Percentiles rank a stretch among this genome's conserved stretches.
Evolutionary conservation across 2,888 invertebrate species (phyloP).

Genomic region (Eupithecia subumbrata): DNA sequence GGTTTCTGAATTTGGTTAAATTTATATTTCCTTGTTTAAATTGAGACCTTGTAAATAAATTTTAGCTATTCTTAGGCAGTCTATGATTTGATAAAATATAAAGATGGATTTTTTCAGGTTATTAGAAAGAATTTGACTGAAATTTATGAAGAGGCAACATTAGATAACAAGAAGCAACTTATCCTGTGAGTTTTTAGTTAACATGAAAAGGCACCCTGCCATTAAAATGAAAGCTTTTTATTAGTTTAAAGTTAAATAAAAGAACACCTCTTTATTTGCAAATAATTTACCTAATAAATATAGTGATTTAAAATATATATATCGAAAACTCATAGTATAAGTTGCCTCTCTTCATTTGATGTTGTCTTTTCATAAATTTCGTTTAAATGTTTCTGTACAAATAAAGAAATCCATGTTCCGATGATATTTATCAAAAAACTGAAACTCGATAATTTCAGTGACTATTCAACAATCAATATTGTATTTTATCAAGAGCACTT

Average conservation of each 20-base stretch:
- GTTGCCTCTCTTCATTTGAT: not conserved
- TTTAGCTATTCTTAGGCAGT: not conserved
- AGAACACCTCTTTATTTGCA: not conserved
- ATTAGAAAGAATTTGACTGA: not conserved
- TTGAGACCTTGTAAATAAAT: not conserved
- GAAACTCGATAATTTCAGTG: not conserved
- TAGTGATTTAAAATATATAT: not conserved
- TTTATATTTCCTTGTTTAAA: not conserved
- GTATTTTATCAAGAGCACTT: not conserved
- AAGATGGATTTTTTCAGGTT: not conserved
- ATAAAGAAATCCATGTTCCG: not conserved
- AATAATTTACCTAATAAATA: not conserved
- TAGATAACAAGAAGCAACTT: not conserved
- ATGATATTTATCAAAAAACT: not conserved
- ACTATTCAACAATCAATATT: not conserved
- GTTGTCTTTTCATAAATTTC: not conserved
- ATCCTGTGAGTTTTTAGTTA: conserved; percentile 2
- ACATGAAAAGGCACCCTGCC: not conserved
- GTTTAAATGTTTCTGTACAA: not conserved
- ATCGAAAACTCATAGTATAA: not conserved
- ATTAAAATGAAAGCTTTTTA: not conserved
- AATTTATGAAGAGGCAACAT: not conserved
- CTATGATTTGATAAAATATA: not conserved
- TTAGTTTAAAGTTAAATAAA: not conserved
- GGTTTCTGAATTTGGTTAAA: not conserved